These are phyloP conservation scores for Morelia viridis DNA, from an alignment of 2,797 vertebrate species.

Conservation along the genomic window DNA sequence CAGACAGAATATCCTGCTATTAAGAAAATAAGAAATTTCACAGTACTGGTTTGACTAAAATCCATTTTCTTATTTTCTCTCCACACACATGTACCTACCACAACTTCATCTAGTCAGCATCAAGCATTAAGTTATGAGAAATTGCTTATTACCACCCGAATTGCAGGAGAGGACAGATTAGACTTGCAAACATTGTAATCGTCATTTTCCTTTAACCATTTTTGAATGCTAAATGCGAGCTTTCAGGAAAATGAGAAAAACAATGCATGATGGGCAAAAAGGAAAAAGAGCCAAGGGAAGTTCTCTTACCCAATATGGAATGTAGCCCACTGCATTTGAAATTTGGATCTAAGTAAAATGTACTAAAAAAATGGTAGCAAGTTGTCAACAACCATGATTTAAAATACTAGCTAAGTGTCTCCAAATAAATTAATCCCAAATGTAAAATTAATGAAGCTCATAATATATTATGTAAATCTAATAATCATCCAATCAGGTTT, in stretches of 20 bases:
- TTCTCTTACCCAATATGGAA: not conserved
- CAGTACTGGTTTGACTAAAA: not conserved
- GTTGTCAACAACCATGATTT: not conserved
- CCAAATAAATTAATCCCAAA: conserved; percentile 5
- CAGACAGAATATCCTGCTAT: not conserved
- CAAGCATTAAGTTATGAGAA: not conserved
- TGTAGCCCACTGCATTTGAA: not conserved
- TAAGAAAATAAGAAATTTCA: not conserved
- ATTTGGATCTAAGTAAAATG: not conserved
- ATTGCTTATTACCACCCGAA: not conserved
- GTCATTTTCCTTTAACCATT: not conserved
- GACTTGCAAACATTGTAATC: not conserved
- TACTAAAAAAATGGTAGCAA: not conserved
- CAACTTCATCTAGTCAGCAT: not conserved
- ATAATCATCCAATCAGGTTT: conserved; percentile 9
- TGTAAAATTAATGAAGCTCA: not conserved
- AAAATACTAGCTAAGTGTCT: not conserved
- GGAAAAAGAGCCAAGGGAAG: not conserved
- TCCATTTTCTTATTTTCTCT: not conserved
- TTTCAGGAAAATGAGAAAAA: not conserved
- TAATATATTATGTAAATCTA: not conserved
- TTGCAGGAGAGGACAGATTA: not conserved
- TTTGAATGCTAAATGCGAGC: not conserved
- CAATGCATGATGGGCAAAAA: not conserved
- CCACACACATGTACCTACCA: not conserved